These are phyloP conservation scores for Nyctibius bracteatus DNA, from an alignment of 2,113 vertebrate species.

Conservation along the genomic window DNA sequence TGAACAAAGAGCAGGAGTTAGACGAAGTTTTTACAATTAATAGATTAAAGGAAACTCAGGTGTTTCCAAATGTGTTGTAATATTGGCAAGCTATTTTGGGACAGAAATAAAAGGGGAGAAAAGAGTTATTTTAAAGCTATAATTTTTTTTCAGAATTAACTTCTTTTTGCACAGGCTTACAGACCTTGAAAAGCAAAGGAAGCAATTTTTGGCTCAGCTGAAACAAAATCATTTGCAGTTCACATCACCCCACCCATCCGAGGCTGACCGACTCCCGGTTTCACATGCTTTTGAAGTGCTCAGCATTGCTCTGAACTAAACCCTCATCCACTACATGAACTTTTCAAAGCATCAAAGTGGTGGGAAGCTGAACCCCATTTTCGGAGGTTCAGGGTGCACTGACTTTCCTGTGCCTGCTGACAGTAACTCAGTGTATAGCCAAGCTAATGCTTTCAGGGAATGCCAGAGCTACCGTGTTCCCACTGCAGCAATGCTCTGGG, in stretches of 20 bases:
- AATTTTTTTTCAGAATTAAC: not conserved
- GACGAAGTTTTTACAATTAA: not conserved
- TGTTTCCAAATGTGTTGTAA: not conserved
- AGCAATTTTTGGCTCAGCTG: constrained; percentile 19
- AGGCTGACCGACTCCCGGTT: not conserved
- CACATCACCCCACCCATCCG: not conserved
- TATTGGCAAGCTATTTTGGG: not conserved
- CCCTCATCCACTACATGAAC: not conserved
- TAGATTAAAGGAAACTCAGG: not conserved
- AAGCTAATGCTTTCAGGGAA: not conserved
- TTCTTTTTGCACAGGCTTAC: not conserved
- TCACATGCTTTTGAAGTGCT: not conserved
- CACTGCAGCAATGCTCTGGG: not conserved
- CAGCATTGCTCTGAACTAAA: not conserved
- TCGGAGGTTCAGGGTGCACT: not conserved
- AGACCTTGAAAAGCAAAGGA: constrained; percentile 22
- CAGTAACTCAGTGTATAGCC: not conserved
- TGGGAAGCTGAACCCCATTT: not conserved
- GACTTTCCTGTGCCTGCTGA: not conserved
- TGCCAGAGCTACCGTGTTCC: not conserved
- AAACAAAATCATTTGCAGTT: constrained; percentile 25
- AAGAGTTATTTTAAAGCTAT: not conserved
- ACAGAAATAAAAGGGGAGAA: not conserved
- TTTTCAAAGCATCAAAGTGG: not conserved
- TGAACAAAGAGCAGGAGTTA: not conserved